These are phyloP conservation scores for Heliocidaris tuberculata DNA, from an alignment of 35 echinoderm and acorn worm genomes.

Conservation along the genomic window DNA sequence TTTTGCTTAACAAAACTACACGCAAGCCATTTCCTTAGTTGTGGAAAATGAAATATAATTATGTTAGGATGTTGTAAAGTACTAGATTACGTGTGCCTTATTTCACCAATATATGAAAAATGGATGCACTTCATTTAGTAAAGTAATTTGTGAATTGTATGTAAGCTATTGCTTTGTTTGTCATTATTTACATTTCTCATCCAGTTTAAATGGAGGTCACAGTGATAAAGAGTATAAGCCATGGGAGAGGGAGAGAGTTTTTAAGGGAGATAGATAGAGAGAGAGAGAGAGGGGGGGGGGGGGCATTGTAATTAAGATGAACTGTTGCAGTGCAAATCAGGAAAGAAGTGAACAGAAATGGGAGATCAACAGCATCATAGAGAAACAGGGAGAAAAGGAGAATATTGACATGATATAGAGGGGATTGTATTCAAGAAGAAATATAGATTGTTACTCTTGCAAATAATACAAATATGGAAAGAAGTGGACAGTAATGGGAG, in stretches of 20 bases:
- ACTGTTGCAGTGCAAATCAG: too few relatives aligned
- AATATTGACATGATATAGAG: too few relatives aligned
- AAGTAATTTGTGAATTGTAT: neutral
- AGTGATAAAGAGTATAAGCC: neutral
- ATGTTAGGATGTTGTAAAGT: neutral
- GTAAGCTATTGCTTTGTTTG: neutral
- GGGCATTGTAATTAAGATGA: too few relatives aligned
- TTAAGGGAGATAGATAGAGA: too few relatives aligned
- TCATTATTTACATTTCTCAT: neutral
- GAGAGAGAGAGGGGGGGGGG: too few relatives aligned
- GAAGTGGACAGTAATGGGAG: too few relatives aligned
- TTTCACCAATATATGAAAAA: neutral
- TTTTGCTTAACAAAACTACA: neutral
- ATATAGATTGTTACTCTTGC: too few relatives aligned
- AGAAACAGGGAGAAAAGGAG: too few relatives aligned
- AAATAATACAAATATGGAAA: too few relatives aligned
- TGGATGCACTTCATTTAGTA: neutral
- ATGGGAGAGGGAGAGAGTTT: neutral
- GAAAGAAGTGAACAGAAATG: too few relatives aligned
- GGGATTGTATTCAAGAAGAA: too few relatives aligned
- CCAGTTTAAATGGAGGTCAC: neutral
- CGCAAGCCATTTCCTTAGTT: neutral
- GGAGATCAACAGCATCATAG: too few relatives aligned
- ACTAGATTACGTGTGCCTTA: neutral
- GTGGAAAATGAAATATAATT: neutral